phyloP scores from a whole-genome alignment of 2,797 vertebrate species.

The Rousettus madagascariensis region DNA sequence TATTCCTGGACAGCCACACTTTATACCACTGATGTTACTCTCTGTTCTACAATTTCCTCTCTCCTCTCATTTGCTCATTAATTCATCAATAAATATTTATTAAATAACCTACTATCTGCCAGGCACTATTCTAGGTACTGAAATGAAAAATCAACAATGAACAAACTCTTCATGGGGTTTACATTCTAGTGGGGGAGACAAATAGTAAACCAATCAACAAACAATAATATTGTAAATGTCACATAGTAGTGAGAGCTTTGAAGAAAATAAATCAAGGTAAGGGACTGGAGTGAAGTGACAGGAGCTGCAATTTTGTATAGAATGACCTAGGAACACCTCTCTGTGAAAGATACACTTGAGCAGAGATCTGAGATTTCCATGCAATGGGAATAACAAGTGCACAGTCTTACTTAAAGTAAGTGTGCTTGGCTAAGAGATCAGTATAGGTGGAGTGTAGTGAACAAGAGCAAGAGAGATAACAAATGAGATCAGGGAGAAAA shows the following conservation, averaged over 20 bases:
- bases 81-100: background rate
- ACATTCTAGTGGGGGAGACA: background rate
- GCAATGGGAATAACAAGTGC: background rate
- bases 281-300: background rate
- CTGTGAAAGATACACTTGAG: background rate
- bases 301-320: background rate
- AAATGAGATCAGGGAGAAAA: background rate
- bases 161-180: background rate
- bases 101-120: background rate
- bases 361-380: background rate
- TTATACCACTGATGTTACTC: background rate
- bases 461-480: background rate
- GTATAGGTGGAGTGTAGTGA: background rate
- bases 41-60: background rate
- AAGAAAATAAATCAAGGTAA: background rate
- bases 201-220: background rate
- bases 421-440: background rate
- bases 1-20: background rate
- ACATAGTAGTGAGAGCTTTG: background rate
- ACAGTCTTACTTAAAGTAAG: background rate
- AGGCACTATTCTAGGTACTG: background rate
- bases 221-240: background rate
- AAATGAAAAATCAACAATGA: background rate
- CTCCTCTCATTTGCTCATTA: background rate
- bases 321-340: background rate